Evolutionary conservation across 2,113 vertebrate genomes (phyloP).

Genomic region (Ptyas mucosa): DNA sequence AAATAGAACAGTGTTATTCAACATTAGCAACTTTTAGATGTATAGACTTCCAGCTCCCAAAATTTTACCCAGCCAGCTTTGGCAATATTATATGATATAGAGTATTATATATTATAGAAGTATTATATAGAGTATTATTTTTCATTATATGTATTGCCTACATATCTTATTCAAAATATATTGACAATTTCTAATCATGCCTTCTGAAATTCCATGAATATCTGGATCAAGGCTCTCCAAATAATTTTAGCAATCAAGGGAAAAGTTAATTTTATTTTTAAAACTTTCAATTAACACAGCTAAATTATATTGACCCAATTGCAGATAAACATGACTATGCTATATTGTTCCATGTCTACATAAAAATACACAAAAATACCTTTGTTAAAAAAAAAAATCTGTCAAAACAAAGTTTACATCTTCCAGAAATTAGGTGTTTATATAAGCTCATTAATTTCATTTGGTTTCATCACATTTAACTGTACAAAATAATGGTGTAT

Average conservation of each 20-base stretch:
- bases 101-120: not conserved
- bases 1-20: not conserved
- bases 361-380: not conserved
- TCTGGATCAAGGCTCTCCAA: not conserved
- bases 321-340: not conserved
- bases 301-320: not conserved
- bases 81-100: not conserved
- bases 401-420: not conserved
- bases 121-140: not conserved
- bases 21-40: not conserved
- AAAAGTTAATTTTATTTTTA: not conserved
- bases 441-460: not conserved
- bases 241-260: not conserved
- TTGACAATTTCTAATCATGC: not conserved
- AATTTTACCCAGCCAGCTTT: not conserved
- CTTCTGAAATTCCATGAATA: not conserved
- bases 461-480: not conserved
- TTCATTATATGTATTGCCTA: not conserved
- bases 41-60: not conserved
- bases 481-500: not conserved
- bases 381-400: not conserved
- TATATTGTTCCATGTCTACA: not conserved
- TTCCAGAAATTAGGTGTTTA: not conserved
- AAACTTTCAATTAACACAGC: not conserved
- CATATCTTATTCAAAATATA: not conserved